Base-by-base conservation (phyloP, 2,113 vertebrate genomes). In the Microcebus tavaratra region DNA sequence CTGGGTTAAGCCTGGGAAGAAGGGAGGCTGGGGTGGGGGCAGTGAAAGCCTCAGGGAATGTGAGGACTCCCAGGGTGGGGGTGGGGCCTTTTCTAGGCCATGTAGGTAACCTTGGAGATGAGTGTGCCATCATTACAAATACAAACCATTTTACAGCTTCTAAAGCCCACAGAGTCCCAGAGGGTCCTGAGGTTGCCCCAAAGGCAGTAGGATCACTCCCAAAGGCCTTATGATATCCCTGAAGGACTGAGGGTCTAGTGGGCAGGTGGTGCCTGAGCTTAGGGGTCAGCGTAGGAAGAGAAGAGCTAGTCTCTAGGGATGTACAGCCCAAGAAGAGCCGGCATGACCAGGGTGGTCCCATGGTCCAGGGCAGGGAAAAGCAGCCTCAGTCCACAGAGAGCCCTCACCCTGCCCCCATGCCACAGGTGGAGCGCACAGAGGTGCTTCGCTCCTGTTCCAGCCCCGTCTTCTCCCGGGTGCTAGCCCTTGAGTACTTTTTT, bases 401-500 rank as follows among this genome's bases (percentile, higher is more conserved):
- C 68, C 45, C 6, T 36, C 12, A 1, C 63, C 5, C 36, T 8
- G 8, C 42, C 73, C 18, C 73, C 65, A 57, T 20, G 8, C 91
- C 2, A 0, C 86, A 98, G 98, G 95, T 98, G 55, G 98, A 98
- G 5, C 96, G 93, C 70, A 98, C 98, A 0, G 98, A 98, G 91
- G 96, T 98, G 45, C 89, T 98, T 27, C 90, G 92, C 1, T 93
- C 96, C 78, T 97, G 97, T 75, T 97, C 94, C 61, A 98, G 86
- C 88, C 98, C 98, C 0, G 97, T 98, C 82, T 98, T 98, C 68
- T 98, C 96, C 50, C 97, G 97, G 10, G 96, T 98, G 45, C 97
- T 98, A 93, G 95, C 98, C 8, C 88, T 98, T 0, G 98, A 98
- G 75, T 98, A 98, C 91, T 98, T 98, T 65, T 98, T 98, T 10